Evolutionary conservation across 2,888 invertebrate species (phyloP).

Genomic region (Troglohyphantes excavatus): DNA sequence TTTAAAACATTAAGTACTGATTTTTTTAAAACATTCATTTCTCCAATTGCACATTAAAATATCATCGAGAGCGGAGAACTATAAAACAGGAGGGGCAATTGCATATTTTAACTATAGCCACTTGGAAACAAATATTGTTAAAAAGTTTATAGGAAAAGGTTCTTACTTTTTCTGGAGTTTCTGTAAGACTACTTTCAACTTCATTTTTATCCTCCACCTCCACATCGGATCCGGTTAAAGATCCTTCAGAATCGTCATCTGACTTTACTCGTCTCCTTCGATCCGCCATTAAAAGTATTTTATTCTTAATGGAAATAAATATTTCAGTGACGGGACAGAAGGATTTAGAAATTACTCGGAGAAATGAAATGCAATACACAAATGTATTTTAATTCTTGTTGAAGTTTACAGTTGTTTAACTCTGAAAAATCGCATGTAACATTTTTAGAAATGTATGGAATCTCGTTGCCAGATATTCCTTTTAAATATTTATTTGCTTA

Average conservation of each 20-base stretch:
- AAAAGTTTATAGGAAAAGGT: not conserved
- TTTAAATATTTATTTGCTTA: no score
- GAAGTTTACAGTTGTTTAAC: not conserved
- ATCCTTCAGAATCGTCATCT: slow-evolving; percentile 72
- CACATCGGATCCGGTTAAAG: slow-evolving; percentile 62
- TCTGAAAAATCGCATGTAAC: not conserved
- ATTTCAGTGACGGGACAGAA: no score
- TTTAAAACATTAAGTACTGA: no score
- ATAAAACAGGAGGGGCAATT: no score
- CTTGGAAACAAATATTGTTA: not conserved
- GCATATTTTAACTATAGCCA: not conserved
- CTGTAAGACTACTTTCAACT: slow-evolving; percentile 23
- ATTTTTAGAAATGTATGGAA: slow-evolving; percentile 1
- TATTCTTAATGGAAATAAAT: no score
- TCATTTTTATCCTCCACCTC: slow-evolving; percentile 61
- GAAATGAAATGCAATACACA: not conserved
- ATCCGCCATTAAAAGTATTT: slow-evolving; percentile 48
- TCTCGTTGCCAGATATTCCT: not conserved
- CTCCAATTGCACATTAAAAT: no score
- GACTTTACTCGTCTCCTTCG: slow-evolving; percentile 53
- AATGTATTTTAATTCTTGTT: not conserved
- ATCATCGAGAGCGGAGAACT: no score
- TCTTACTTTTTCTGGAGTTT: slow-evolving; percentile 67
- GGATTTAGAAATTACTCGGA: no score
- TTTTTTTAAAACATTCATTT: no score